These are phyloP conservation scores for Cynodonichthys magdalenae DNA, from an alignment of 2,797 vertebrate genomes.

Conservation along the genomic window DNA sequence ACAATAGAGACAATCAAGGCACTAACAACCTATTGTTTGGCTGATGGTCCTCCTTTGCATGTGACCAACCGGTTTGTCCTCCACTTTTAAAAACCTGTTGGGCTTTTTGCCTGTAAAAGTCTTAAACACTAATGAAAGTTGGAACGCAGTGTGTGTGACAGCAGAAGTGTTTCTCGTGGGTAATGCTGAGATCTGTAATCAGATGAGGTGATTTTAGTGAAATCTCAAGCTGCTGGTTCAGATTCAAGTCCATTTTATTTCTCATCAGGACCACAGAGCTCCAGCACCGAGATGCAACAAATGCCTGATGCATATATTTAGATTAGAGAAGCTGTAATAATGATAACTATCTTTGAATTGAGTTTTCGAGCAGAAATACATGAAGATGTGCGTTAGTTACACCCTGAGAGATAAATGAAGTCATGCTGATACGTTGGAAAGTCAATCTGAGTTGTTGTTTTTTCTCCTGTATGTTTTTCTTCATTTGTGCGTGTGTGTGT, in stretches of 20 bases:
- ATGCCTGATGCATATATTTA: neutral
- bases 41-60: too few species aligned
- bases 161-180: slow-evolving; percentile 11
- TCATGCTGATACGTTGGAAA: slow-evolving; percentile 44
- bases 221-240: slow-evolving; percentile 42
- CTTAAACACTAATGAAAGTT: slow-evolving; percentile 19
- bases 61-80: too few species aligned
- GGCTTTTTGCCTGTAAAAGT: slow-evolving; percentile 3
- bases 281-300: slow-evolving; percentile 8
- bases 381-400: slow-evolving; percentile 47
- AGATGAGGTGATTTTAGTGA: slow-evolving; percentile 36
- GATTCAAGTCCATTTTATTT: slow-evolving; percentile 41
- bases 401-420: slow-evolving; percentile 35
- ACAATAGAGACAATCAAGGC: too few species aligned
- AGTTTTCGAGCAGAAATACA: slow-evolving; percentile 16
- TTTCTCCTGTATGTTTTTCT: slow-evolving; percentile 7
- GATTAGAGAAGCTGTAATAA: neutral
- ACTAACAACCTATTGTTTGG: too few species aligned
- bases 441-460: slow-evolving; percentile 30
- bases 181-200: slow-evolving; percentile 17
- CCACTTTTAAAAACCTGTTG: slow-evolving; percentile 12
- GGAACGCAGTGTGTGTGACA: slow-evolving; percentile 1
- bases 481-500: slow-evolving; percentile 20
- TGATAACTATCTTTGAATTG: slow-evolving; percentile 3
- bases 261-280: slow-evolving; percentile 14